Base-by-base conservation (phyloP, 1,140 invertebrate genomes). In the Aleiodes sp. region DNA sequence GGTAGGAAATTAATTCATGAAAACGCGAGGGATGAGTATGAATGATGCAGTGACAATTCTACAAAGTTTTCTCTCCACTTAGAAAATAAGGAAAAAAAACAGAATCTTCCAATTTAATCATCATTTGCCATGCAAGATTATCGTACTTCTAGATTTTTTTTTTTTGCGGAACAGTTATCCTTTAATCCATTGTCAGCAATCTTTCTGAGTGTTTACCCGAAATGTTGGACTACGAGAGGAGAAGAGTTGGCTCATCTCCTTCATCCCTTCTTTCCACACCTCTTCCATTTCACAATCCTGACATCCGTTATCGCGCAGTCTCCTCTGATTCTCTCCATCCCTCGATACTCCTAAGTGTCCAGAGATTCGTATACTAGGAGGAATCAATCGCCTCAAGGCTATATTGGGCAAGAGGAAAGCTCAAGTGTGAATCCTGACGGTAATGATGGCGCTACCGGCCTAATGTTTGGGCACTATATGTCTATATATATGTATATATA, bases 171-270 rank as follows among this genome's bases (percentile, higher is more conserved):
- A 10, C 4, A 35, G 31, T 6, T 10, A 35, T 35, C 31, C 10
- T 6, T 4, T 35, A 10, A 52, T 52, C 16, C 19, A 4, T 21
- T 52, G 73, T 77, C 21, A 52, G 21, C 79, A 83, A 82, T 83
- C 76, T 81, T 26, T 37, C 76, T 37, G 71, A 81, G 82, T 83
- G 79, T 83, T 82, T 83, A 75, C 80, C 69, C 73, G 71, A 10
- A n/a, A 73, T 77, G 80, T 80, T 79, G 75, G 65, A 75, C 77
- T 77, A 77, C 74, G 71, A 14, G 41, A 71, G 64, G 14, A 68
- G 65, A 60, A 59, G 29, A 72, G 70, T 62, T 76, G 63, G 70
- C 70, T 71, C 71, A 62, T 39, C 66, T 70, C 59, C 46, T 46
- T 59, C 64, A 68, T 70, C 67, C 72, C 9, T 29, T 52, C 24